Evolutionary conservation across 2,888 invertebrate genomes (phyloP).

Genomic region (Melolontha melolontha): DNA sequence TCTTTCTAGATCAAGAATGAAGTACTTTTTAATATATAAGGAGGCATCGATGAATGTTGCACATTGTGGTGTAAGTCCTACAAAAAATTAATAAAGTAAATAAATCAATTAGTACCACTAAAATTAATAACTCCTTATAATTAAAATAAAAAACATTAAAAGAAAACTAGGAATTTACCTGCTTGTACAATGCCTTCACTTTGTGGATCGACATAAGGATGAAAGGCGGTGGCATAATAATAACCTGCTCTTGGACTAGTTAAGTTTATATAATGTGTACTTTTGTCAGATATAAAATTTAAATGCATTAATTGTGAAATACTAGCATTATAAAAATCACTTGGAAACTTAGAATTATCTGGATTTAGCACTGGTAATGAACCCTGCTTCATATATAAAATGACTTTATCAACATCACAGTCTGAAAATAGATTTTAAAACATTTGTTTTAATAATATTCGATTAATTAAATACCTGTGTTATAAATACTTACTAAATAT

Average conservation of each 20-base stretch:
- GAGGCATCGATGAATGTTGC: constrained; percentile 63
- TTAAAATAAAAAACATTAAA: neutral
- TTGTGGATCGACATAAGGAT: constrained; percentile 82
- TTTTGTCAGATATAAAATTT: constrained; percentile 73
- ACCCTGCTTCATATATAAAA: constrained; percentile 81
- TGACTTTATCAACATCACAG: constrained; percentile 68
- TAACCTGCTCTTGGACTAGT: constrained; percentile 78
- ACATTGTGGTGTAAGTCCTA: constrained; percentile 74
- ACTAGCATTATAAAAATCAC: constrained; percentile 58
- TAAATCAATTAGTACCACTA: constrained; percentile 6
- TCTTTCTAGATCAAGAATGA: constrained; percentile 52
- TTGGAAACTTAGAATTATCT: constrained; percentile 81
- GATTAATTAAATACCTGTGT: neutral
- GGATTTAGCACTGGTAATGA: constrained; percentile 87
- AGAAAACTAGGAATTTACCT: constrained; percentile 67
- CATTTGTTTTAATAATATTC: constrained; percentile 13
- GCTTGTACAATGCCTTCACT: constrained; percentile 79
- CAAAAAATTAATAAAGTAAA: constrained; percentile 59
- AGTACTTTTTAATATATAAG: constrained; percentile 52
- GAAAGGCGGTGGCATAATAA: constrained; percentile 85
- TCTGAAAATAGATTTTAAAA: constrained; percentile 50
- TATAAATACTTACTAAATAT: constrained; percentile 57
- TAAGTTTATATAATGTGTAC: constrained; percentile 71
- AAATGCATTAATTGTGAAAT: constrained; percentile 69
- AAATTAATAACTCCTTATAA: neutral